A percentile compares a stretch with the other conserved stretches of the same genome.
These are phyloP conservation scores for Zootermopsis nevadensis DNA, from an alignment of 2,888 invertebrate genomes.

Conservation along the genomic window DNA sequence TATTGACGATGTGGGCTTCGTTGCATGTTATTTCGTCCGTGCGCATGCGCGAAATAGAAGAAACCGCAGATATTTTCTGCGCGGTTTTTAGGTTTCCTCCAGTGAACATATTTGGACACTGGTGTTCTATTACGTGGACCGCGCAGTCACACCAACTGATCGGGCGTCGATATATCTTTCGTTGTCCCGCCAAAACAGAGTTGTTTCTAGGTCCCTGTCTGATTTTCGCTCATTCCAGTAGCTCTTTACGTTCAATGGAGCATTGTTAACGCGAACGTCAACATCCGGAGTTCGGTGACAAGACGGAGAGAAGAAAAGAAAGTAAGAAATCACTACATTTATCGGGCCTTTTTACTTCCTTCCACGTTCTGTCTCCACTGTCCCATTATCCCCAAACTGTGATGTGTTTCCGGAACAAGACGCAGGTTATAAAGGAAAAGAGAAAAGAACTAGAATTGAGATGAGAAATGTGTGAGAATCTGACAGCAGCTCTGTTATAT, in stretches of 20 bases:
- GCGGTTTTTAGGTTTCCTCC: too few species aligned
- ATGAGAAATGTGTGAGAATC: neutral
- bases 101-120: too few species aligned
- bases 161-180: neutral
- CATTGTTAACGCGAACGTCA: slow-evolving; percentile 36
- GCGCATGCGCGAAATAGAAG: too few species aligned
- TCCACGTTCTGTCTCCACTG: slow-evolving; percentile 18
- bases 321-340: slow-evolving; percentile 40
- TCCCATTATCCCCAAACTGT: neutral
- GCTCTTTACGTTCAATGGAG: slow-evolving; percentile 19
- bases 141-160: neutral
- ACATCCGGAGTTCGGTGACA: slow-evolving; percentile 16
- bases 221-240: neutral
- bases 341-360: slow-evolving; percentile 43
- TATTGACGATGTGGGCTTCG: too few species aligned
- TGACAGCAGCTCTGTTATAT: slow-evolving; percentile 12
- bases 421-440: neutral
- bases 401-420: slow-evolving; percentile 7
- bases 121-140: too few species aligned
- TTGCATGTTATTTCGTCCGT: too few species aligned
- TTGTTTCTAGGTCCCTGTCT: neutral
- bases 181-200: neutral
- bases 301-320: neutral
- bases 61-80: too few species aligned
- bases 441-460: neutral